Evolutionary conservation across 2,113 vertebrate species (phyloP).

Genomic region (Cranoglanis bouderius): DNA sequence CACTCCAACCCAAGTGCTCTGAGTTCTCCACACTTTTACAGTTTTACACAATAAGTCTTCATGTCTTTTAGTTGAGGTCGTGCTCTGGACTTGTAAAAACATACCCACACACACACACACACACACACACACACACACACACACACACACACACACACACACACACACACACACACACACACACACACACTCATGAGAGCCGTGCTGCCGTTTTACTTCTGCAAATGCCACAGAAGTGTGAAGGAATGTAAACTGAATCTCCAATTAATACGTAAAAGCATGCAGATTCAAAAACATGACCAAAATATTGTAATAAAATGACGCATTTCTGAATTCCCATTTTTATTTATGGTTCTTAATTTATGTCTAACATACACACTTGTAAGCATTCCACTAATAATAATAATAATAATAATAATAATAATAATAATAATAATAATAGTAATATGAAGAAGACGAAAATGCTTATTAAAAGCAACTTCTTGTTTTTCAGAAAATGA

Average conservation of each 20-base stretch:
- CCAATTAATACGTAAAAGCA: not conserved
- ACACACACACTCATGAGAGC: too few species aligned
- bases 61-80: not conserved
- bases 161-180: not conserved
- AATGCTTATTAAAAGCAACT: not conserved
- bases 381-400: not conserved
- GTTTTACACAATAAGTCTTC: not conserved
- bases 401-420: not conserved
- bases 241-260: not conserved
- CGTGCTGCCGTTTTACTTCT: not conserved
- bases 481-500: not conserved
- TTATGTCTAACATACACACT: not conserved
- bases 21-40: not conserved
- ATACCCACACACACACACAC: not conserved
- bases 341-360: not conserved
- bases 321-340: not conserved
- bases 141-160: not conserved
- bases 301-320: not conserved
- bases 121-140: too few species aligned
- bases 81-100: not conserved
- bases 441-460: not conserved
- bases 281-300: not conserved
- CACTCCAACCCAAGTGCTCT: not conserved
- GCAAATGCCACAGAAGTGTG: not conserved
- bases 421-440: not conserved